Conservation (phyloP, 2,888 invertebrate genomes). For the Microchrysa polita region DNA sequence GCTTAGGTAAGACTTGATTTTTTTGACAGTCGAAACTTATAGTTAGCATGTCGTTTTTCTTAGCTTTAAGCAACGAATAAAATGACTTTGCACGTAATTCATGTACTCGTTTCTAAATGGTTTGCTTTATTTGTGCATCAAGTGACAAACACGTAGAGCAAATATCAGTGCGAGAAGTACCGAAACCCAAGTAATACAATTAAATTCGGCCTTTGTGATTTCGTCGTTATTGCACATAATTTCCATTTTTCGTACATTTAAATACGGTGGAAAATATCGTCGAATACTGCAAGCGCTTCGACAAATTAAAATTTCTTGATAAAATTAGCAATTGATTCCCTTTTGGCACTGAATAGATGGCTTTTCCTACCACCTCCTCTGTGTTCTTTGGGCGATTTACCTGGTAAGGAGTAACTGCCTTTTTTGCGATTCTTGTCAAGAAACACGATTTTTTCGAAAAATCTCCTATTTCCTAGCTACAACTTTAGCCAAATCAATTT, state of each 20-base stretch:
- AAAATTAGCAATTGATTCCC: too few species aligned
- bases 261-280: neutral
- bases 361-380: too few species aligned
- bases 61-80: neutral
- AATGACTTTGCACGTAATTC: neutral
- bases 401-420: too few species aligned
- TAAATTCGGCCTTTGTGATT: neutral
- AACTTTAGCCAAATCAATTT: too few species aligned
- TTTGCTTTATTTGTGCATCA: neutral
- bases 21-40: constrained; percentile 16
- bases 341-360: too few species aligned
- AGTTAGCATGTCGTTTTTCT: neutral
- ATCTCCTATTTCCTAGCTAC: too few species aligned
- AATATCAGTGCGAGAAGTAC: neutral
- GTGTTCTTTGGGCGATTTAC: too few species aligned
- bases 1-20: constrained; percentile 32
- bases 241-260: neutral
- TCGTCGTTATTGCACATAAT: neutral
- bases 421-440: too few species aligned
- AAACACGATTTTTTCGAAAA: too few species aligned
- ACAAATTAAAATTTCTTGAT: neutral
- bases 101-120: neutral
- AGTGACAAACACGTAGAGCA: constrained; percentile 2
- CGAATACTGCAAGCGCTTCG: neutral
- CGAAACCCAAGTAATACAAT: constrained; percentile 18